Conservation (phyloP, 2,888 invertebrate species). For the Erebia palarica region DNA sequence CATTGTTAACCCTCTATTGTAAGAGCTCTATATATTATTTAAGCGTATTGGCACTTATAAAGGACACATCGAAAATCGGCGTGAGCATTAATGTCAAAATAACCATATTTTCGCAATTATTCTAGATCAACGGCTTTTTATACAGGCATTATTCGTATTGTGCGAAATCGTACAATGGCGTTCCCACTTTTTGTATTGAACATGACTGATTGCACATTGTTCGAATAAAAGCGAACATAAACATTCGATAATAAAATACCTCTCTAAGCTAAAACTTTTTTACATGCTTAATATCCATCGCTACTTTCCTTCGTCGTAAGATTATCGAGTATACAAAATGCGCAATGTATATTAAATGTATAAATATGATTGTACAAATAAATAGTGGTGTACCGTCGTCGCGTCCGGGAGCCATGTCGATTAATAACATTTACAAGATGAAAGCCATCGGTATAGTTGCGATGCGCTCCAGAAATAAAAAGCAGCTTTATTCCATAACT, state of each 20-base stretch:
- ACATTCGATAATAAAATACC: conserved; percentile 55
- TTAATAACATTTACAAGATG: conserved; percentile 81
- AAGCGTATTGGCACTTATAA: conserved; percentile 15
- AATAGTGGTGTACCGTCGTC: conserved; percentile 51
- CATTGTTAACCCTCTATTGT: neutral
- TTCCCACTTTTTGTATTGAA: conserved; percentile 69
- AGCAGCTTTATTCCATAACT: conserved; percentile 71
- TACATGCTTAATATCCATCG: conserved; percentile 29
- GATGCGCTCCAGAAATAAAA: conserved; percentile 79
- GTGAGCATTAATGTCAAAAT: conserved; percentile 34
- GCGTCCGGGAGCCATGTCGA: conserved; percentile 75
- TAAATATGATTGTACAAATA: conserved; percentile 10
- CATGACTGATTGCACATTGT: conserved; percentile 76
- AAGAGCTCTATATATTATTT: conserved; percentile 10
- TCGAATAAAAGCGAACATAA: conserved; percentile 70
- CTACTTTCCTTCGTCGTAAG: conserved; percentile 10
- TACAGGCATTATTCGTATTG: conserved; percentile 48
- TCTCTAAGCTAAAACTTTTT: conserved; percentile 15
- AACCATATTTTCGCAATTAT: conserved; percentile 43
- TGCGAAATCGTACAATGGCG: conserved; percentile 55
- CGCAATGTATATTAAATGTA: conserved; percentile 34
- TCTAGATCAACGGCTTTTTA: conserved; percentile 42
- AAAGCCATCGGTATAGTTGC: conserved; percentile 75
- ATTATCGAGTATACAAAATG: neutral
- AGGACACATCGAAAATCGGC: conserved; percentile 2